Percentiles rank a stretch among this genome's conserved stretches.
Evolutionary conservation across 2,113 vertebrate species (phyloP).

Genomic region (Nothocercus julius): DNA sequence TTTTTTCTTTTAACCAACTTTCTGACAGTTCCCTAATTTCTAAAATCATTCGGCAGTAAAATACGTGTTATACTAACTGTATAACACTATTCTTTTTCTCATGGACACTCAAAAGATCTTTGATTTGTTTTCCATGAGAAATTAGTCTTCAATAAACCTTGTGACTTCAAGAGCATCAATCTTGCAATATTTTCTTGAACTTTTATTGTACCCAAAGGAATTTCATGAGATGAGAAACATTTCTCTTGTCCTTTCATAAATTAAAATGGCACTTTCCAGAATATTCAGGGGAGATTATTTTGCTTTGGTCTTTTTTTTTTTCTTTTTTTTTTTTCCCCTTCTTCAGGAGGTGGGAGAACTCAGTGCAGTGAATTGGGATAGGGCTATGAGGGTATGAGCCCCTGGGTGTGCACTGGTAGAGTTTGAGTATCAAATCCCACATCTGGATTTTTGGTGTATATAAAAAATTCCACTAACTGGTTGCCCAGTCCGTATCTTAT

Average conservation of each 20-base stretch:
- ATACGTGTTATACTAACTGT: not conserved
- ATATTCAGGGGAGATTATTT: not conserved
- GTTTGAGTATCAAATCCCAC: fast-evolving
- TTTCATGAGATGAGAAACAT: not conserved
- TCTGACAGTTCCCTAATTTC: not conserved
- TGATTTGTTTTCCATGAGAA: not conserved
- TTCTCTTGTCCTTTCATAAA: not conserved
- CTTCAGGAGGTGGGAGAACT: not conserved
- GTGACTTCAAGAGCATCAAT: not conserved
- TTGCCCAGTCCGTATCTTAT: not conserved
- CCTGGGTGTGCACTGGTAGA: not conserved
- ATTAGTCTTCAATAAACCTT: not conserved
- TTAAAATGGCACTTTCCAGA: not conserved
- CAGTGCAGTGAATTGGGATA: not conserved
- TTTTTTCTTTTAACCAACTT: not conserved
- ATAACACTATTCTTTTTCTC: not conserved
- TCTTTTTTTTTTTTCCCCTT: too few relatives aligned
- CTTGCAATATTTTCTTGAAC: not conserved
- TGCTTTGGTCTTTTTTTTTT: not conserved
- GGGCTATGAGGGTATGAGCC: not conserved
- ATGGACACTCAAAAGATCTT: not conserved
- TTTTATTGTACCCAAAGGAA: not conserved
- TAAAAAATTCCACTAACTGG: not conserved
- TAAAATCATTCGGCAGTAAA: not conserved
- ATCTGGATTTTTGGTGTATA: not conserved